Conservation (phyloP, 30 jellyfish, hydroid and myxozoan species). For the Turritopsis dohrnii region DNA sequence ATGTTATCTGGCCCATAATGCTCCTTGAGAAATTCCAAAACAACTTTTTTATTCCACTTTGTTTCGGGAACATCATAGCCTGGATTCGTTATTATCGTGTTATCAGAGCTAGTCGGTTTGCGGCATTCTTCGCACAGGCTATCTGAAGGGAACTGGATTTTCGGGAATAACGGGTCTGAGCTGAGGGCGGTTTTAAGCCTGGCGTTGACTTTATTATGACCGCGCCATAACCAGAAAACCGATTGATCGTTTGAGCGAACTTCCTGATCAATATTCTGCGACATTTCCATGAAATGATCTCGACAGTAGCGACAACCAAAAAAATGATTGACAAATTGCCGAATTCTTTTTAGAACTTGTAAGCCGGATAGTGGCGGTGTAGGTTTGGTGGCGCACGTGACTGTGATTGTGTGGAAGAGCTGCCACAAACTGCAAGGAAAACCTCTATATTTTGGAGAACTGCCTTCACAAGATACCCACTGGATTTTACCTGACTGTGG, state of each 20-base stretch:
- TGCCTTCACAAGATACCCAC: conserved; percentile 87
- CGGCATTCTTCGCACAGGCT: conserved; percentile 73
- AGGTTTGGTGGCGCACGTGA: conserved; percentile 58
- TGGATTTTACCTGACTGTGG: conserved; percentile 68
- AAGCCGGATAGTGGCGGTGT: conserved; percentile 50
- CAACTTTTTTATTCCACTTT: conserved; percentile 62
- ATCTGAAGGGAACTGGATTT: conserved; percentile 86
- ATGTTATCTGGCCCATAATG: conserved; percentile 92
- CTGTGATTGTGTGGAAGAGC: conserved; percentile 77
- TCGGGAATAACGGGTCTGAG: conserved; percentile 84
- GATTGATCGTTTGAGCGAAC: conserved; percentile 77
- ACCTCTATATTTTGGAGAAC: conserved; percentile 78
- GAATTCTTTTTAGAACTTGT: conserved; percentile 47
- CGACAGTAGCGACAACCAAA: conserved; percentile 93
- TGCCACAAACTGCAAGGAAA: conserved; percentile 95
- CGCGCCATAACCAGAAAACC: conserved; percentile 84
- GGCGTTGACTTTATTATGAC: conserved; percentile 91
- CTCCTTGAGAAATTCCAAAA: conserved; percentile 71
- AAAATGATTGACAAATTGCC: conserved; percentile 64
- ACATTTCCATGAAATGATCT: conserved; percentile 81
- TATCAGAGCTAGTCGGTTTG: conserved; percentile 29
- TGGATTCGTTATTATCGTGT: conserved; percentile 62
- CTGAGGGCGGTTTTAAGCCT: conserved; percentile 69
- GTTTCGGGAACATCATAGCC: conserved; percentile 67
- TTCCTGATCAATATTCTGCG: conserved; percentile 61